Evolutionary conservation across 2,888 invertebrate genomes (phyloP).

Genomic region (Dusona sp.): DNA sequence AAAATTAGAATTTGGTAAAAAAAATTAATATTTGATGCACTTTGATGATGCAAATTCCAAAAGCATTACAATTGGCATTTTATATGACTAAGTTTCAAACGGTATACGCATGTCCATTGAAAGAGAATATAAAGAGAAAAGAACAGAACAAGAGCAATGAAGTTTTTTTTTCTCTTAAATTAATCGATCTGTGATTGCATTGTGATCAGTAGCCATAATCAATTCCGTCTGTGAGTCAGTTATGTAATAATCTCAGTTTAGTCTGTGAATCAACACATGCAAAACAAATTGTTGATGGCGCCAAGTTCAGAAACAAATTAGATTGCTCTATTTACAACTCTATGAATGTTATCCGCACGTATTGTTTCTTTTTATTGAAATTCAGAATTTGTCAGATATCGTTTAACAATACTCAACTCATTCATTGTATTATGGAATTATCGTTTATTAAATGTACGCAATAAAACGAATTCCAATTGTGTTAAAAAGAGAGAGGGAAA

Average conservation of each 20-base stretch:
- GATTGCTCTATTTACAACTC: neutral
- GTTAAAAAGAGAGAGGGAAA: constrained; percentile 10
- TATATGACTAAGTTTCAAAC: neutral
- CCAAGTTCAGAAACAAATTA: neutral
- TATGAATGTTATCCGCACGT: neutral
- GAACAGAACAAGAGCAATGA: constrained; percentile 26
- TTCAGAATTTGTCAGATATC: neutral
- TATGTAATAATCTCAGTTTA: constrained; percentile 52
- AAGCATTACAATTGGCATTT: neutral
- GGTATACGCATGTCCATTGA: neutral
- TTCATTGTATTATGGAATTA: neutral
- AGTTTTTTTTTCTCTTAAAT: constrained; percentile 30
- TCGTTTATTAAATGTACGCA: neutral
- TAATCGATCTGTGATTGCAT: constrained; percentile 27
- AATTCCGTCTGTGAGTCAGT: constrained; percentile 6
- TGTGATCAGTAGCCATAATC: constrained; percentile 33
- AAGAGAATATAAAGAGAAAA: neutral
- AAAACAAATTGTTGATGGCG: too few relatives aligned
- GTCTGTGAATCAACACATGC: too few relatives aligned
- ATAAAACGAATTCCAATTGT: constrained; percentile 2
- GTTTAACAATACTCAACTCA: neutral
- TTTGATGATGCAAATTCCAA: neutral
- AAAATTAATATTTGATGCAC: neutral
- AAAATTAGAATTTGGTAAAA: neutral
- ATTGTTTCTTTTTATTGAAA: neutral